Conservation (phyloP, 2,113 vertebrate genomes). For the Delphinus delphis region DNA sequence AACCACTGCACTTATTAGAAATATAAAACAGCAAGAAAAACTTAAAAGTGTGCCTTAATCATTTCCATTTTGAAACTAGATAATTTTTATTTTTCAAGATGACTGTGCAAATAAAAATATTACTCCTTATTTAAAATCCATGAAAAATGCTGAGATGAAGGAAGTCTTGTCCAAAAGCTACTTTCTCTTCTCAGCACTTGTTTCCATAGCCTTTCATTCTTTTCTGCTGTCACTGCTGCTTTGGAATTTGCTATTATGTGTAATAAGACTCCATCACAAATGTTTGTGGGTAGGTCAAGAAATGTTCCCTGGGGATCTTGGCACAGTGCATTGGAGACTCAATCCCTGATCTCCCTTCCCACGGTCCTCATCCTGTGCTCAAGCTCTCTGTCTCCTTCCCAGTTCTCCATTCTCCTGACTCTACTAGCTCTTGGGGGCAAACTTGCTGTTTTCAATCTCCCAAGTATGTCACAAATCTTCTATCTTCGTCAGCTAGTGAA, state of each 20-base stretch:
- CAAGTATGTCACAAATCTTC: background rate
- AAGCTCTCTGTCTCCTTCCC: background rate
- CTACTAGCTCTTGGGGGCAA: background rate
- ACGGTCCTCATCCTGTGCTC: background rate
- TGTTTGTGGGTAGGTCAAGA: background rate
- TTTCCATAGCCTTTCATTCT: background rate
- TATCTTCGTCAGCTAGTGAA: background rate
- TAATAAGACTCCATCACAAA: slow-evolving; percentile 24
- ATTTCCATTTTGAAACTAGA: background rate
- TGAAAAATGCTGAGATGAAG: slow-evolving; percentile 10
- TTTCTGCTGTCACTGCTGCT: background rate
- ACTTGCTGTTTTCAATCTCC: background rate
- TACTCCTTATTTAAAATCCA: background rate
- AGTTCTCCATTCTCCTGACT: background rate
- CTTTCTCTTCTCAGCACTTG: background rate
- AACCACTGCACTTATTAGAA: background rate
- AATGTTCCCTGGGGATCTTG: background rate
- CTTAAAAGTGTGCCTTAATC: background rate
- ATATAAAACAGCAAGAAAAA: background rate
- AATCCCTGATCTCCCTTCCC: background rate
- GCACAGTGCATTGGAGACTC: background rate
- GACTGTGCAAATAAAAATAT: slow-evolving; percentile 10
- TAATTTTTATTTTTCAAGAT: slow-evolving; percentile 38
- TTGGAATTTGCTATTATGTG: background rate
- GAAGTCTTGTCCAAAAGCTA: background rate